Conservation (phyloP, 2,113 vertebrate species). For the Piliocolobus tephrosceles region DNA sequence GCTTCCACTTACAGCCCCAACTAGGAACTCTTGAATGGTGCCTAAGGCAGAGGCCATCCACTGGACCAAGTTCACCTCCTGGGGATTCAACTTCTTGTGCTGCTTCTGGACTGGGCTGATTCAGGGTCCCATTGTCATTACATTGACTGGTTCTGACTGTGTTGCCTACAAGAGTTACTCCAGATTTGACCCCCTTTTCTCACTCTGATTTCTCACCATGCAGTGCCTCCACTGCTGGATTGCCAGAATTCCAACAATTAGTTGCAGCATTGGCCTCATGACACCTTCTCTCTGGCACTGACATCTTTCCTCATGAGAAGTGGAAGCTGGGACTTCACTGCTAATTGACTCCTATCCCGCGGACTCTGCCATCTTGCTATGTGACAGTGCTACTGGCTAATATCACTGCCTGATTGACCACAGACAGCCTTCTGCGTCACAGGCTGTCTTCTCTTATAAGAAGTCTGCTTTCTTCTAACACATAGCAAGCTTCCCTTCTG, state of each 20-base stretch:
- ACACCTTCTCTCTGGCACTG: not conserved
- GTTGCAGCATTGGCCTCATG: not conserved
- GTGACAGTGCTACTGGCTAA: not conserved
- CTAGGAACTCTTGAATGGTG: no score
- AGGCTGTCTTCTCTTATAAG: not conserved
- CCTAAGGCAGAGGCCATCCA: no score
- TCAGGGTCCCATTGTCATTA: not conserved
- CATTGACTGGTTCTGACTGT: not conserved
- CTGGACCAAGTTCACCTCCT: no score
- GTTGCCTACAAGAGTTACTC: not conserved
- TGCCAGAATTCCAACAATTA: not conserved
- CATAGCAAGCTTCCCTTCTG: not conserved
- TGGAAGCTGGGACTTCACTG: not conserved
- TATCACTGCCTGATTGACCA: not conserved
- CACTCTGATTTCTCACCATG: not conserved
- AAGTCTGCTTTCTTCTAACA: not conserved
- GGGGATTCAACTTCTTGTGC: no score
- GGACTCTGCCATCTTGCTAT: no score
- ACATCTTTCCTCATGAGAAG: not conserved
- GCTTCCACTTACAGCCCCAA: no score
- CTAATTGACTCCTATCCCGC: not conserved
- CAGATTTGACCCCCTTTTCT: not conserved
- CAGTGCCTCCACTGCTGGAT: not conserved
- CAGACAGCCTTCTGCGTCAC: not conserved
- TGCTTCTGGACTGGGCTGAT: not conserved